These are phyloP conservation scores for Cyphomyrus plagiostoma DNA, from an alignment of 2,113 vertebrate genomes.

Conservation along the genomic window DNA sequence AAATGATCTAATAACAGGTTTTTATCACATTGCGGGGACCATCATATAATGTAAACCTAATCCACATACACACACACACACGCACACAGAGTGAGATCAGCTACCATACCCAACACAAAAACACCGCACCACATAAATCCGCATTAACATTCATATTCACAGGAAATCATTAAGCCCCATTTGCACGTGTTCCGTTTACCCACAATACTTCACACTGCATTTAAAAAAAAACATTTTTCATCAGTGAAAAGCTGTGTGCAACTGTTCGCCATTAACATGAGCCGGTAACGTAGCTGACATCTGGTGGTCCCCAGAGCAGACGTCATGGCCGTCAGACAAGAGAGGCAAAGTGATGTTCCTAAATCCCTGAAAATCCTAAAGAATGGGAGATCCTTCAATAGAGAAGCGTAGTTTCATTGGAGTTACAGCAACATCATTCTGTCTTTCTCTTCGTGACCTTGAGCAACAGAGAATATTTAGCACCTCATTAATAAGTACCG, in stretches of 20 bases:
- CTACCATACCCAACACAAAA: background rate
- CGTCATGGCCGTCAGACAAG: background rate
- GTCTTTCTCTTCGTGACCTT: background rate
- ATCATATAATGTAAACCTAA: too few species aligned
- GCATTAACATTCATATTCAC: background rate
- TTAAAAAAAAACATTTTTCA: background rate
- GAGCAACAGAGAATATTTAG: background rate
- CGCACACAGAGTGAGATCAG: background rate
- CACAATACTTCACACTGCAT: background rate
- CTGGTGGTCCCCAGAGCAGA: background rate
- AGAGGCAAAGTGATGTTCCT: background rate
- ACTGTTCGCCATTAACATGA: background rate
- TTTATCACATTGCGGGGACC: background rate
- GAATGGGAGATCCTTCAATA: background rate
- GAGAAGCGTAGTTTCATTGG: background rate
- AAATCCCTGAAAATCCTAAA: background rate
- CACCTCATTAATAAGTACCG: background rate
- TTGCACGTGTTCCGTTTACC: background rate
- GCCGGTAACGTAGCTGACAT: background rate
- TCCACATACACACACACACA: background rate
- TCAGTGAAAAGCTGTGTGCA: background rate
- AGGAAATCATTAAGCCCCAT: background rate
- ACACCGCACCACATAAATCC: background rate
- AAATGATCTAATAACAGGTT: too few species aligned
- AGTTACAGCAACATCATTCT: background rate